Base-by-base conservation (phyloP, 1,140 invertebrate genomes). In the Drosophila kohkoa region DNA sequence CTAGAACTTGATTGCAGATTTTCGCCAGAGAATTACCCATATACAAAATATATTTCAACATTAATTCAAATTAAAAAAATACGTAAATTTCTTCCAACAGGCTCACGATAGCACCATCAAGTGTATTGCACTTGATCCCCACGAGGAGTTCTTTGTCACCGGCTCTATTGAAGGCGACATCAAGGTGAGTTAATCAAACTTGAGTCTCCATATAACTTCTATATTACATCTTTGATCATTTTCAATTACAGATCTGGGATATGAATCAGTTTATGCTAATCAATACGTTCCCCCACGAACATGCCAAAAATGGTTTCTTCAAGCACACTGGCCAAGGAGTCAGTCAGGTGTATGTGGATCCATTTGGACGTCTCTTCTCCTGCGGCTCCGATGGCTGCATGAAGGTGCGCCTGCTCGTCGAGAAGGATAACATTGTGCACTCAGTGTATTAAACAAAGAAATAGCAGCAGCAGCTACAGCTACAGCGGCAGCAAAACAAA, bases 131-230 rank as follows among this genome's bases (percentile, higher is more conserved):
- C 94, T 99, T 8, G 98, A 99, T 94, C 97, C 97, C 0, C 95
- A 96, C 59, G 98, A 99, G 93, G 98, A 99, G 93, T 98, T 97
- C 93, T 99, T 99, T 93, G 98, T 98, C 6, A 98, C 98, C 62
- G 99, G 99, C 38, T 97, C 98, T 43, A 97, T 98, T n/a, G 99
- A 99, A 93, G 99, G 99, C 20, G 98, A 99, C 93, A 99, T 99
- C 75, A 99, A 99, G 95, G 98, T 99, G 93, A 30, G 2, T 35
- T 25, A 3, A 4, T 25, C 0, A 25, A 25, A 4, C 20, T 25
- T 25, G 20, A 25, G 20, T 3, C 20, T 25, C 20, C 20, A 25
- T 3, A 25, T 25, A 4, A 4, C 20, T 25, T 25, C 0, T 2
- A 25, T 25, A 25, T 25, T 25, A 25, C 20, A 25, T 25, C 3